These are phyloP conservation scores for Alligator sinensis DNA, from an alignment of 2,113 vertebrate species.

Conservation along the genomic window DNA sequence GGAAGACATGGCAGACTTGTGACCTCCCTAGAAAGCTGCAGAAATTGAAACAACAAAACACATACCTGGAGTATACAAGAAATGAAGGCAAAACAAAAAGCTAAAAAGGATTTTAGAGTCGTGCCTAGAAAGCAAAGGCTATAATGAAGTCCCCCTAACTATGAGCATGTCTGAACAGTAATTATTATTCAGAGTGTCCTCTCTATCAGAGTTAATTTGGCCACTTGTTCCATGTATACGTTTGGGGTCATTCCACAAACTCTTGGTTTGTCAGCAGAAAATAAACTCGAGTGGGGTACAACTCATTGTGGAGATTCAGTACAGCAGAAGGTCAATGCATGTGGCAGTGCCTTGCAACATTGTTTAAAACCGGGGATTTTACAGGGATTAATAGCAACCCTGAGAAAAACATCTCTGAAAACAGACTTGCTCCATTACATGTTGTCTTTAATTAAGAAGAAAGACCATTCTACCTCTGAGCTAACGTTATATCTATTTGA, in stretches of 20 bases:
- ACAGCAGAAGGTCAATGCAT: rapidly evolving
- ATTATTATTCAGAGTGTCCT: neutral
- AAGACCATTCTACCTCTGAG: neutral
- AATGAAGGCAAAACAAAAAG: neutral
- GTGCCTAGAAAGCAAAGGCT: neutral
- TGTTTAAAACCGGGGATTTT: rapidly evolving
- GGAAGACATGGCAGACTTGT: rapidly evolving
- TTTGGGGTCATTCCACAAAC: rapidly evolving
- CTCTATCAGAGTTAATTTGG: neutral
- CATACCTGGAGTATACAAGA: neutral
- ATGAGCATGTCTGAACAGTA: neutral
- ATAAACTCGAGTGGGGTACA: neutral
- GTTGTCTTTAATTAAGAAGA: neutral
- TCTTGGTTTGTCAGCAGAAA: neutral
- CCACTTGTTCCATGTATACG: neutral
- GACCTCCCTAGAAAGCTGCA: neutral
- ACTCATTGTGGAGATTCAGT: neutral
- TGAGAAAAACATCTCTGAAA: neutral
- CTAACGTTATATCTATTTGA: too few species aligned
- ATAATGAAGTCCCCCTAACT: neutral
- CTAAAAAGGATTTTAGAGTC: neutral
- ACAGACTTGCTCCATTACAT: neutral
- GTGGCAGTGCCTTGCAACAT: neutral
- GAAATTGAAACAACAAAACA: rapidly evolving
- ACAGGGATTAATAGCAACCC: neutral